Evolutionary conservation across 1,140 invertebrate genomes (phyloP).

Genomic region (Caerostris darwini): DNA sequence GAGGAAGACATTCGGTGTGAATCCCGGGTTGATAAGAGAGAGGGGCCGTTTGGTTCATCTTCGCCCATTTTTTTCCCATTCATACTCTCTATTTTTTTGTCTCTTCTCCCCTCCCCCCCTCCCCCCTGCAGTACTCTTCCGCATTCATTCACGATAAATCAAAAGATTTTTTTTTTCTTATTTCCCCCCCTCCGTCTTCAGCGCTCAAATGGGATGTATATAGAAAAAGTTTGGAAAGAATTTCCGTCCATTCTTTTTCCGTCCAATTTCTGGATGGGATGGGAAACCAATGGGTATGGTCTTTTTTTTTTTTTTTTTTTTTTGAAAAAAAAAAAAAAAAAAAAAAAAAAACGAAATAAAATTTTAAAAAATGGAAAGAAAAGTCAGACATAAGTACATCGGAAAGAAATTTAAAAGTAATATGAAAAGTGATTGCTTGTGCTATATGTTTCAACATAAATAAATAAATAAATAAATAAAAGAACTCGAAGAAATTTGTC

Average conservation of each 20-base stretch:
- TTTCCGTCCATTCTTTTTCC: slow-evolving; percentile 25
- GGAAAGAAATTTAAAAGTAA: background rate
- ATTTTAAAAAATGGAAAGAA: background rate
- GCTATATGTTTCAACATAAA: no score
- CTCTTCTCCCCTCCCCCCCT: background rate
- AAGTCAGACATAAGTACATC: background rate
- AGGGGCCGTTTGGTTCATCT: slow-evolving; percentile 16
- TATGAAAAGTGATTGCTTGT: background rate
- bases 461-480: no score
- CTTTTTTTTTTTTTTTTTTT: background rate
- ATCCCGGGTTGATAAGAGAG: slow-evolving; percentile 29
- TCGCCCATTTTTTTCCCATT: background rate
- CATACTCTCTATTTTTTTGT: no score
- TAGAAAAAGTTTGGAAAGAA: slow-evolving; percentile 57
- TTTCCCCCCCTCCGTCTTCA: background rate
- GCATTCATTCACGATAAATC: slow-evolving; percentile 50
- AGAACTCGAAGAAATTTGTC: no score
- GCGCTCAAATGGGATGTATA: slow-evolving; percentile 9
- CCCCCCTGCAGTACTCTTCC: background rate
- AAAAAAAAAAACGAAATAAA: no score
- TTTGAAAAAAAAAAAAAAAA: background rate
- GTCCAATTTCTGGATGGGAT: no score
- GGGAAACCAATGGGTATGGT: background rate
- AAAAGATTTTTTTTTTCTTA: slow-evolving; percentile 18
- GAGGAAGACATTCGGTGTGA: background rate